phyloP scores from a whole-genome alignment of 2,113 vertebrate genomes.

The Nettapus auritus region DNA sequence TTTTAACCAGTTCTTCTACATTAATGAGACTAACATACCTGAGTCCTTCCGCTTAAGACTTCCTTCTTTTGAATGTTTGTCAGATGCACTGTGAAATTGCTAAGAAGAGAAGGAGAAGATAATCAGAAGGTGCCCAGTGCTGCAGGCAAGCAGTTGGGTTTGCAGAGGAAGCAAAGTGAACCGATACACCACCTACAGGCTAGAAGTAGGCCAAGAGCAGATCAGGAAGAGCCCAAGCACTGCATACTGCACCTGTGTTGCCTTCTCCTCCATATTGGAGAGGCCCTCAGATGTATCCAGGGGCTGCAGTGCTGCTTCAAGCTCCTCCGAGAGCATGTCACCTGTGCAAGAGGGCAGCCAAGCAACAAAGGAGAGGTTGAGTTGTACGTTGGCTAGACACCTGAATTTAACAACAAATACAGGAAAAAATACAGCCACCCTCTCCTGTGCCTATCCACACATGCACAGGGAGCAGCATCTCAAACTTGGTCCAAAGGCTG shows the following conservation, averaged over 20 bases:
- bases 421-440: not conserved
- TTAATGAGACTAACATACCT: not conserved
- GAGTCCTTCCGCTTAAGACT: slow-evolving; percentile 28
- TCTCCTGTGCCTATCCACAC: not conserved
- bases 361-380: rapidly evolving
- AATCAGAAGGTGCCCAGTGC: not conserved
- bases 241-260: slow-evolving; percentile 37
- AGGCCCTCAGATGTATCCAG: not conserved
- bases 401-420: rapidly evolving
- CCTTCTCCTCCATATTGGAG: not conserved
- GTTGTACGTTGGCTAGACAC: not conserved
- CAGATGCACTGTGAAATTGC: not conserved
- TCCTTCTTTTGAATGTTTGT: not conserved
- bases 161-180: not conserved
- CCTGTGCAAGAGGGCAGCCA: not conserved
- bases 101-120: not conserved
- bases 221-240: not conserved
- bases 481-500: not conserved
- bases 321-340: not conserved
- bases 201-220: not conserved
- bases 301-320: not conserved
- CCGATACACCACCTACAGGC: rapidly evolving
- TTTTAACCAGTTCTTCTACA: not conserved
- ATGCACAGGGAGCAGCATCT: not conserved
- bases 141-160: not conserved